Evolutionary conservation across 2,888 invertebrate genomes (phyloP).

Genomic region (Limnephilus auricula): DNA sequence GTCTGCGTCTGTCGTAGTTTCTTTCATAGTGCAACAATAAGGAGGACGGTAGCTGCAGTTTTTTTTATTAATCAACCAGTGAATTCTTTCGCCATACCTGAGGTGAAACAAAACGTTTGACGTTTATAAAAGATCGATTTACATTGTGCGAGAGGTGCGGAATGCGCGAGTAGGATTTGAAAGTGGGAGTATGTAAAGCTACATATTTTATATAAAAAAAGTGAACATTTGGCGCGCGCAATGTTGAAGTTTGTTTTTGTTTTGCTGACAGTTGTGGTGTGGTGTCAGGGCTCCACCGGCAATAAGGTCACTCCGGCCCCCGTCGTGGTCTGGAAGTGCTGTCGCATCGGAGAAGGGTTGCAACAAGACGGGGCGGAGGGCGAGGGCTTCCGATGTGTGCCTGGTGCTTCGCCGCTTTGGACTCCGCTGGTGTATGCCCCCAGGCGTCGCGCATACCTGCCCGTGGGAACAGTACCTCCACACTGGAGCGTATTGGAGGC

Average conservation of each 20-base stretch:
- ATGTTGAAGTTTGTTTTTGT: slow-evolving; percentile 37
- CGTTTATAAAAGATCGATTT: slow-evolving; percentile 2
- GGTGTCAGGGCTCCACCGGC: slow-evolving; percentile 58
- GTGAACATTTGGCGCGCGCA: slow-evolving; percentile 32
- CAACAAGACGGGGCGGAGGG: slow-evolving; percentile 71
- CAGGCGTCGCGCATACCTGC: slow-evolving; percentile 71
- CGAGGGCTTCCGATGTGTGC: slow-evolving; percentile 69
- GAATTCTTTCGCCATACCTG: neutral
- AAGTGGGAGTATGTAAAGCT: slow-evolving; percentile 43
- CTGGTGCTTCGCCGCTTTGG: slow-evolving; percentile 73
- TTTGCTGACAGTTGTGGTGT: slow-evolving; percentile 14
- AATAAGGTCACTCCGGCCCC: slow-evolving; percentile 67
- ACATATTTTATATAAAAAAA: slow-evolving; percentile 35
- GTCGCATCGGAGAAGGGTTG: slow-evolving; percentile 76
- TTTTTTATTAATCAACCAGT: neutral
- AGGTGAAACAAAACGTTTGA: neutral
- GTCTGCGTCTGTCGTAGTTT: neutral
- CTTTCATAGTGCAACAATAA: slow-evolving; percentile 2
- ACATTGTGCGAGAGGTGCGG: neutral
- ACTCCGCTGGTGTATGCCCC: slow-evolving; percentile 80
- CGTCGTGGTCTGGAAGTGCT: slow-evolving; percentile 77
- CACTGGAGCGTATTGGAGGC: slow-evolving; percentile 74
- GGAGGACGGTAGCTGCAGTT: neutral
- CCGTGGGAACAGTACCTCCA: slow-evolving; percentile 73
- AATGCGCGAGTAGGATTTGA: neutral